Evolutionary conservation across 2,113 vertebrate species (phyloP), one percentile per base, ranked within the genome.

Genomic region (Apteryx mantelli): DNA sequence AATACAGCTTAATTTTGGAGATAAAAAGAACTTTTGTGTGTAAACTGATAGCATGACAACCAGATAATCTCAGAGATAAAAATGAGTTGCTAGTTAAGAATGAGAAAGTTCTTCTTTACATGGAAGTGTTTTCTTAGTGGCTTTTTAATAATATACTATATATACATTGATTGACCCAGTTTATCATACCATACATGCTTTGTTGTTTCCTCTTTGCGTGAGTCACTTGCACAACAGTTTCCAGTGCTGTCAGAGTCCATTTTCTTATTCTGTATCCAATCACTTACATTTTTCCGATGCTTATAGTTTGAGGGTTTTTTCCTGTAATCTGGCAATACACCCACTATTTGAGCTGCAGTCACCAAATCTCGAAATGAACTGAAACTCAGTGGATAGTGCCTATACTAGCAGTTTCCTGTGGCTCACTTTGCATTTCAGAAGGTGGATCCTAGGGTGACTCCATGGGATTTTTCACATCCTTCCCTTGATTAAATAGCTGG

Each of bases 61-160:
- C 46, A 75, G 71, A 94, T 88, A 63, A 80, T 92, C 61, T 76
- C 36, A 68, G 66, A 61, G 36, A 78, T 81, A 34, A 81, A 91
- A 95, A 77, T 58, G 0, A 66, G 30, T 76, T 91, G 13, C 58
- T 68, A 64, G 20, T 81, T 89, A 92, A 78, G 92, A 64, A 76
- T 36, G 78, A 70, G 64, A 89, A 70, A 60, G 14, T 28, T 81
- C 11, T 25, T 91, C 94, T 91, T 52, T 73, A 53, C 76, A 85
- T 34, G 25, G 15, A 66, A 60, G 5, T 38, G 30, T 74, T 93
- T 73, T 79, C 69, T 78, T 86, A 48, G 15, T 70, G 7, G 5
- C 46, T 95, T 24, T 63, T 93, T 81, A 85, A 74, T 93, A 82
- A 87, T 82, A n/a, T 87, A 87, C 63, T 85, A 82, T 92, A 79